A percentile compares a stretch with the other conserved stretches of the same genome.
These are phyloP conservation scores for Pogonognathellus flavescens DNA, from an alignment of 1,140 invertebrate genomes.

Conservation along the genomic window DNA sequence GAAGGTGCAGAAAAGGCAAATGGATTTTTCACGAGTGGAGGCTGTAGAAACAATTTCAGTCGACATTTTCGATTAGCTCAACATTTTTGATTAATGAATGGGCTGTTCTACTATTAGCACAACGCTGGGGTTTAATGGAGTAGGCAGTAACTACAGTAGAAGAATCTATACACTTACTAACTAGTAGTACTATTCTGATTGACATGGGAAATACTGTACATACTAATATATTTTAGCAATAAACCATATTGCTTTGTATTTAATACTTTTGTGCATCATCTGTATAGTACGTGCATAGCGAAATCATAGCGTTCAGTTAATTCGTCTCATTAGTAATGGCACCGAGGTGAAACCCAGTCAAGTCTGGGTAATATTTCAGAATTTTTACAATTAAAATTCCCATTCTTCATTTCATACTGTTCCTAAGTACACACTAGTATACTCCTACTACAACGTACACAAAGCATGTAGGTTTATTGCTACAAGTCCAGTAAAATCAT, in stretches of 20 bases:
- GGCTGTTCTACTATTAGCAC: background rate
- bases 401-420: background rate
- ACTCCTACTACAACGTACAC: background rate
- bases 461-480: background rate
- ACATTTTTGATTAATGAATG: conserved; percentile 19
- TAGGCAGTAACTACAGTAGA: too few relatives aligned
- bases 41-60: background rate
- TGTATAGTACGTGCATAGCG: conserved; percentile 4
- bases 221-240: too few relatives aligned
- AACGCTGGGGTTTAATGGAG: too few relatives aligned
- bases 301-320: conserved; percentile 2
- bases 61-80: conserved; percentile 21
- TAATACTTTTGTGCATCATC: too few relatives aligned
- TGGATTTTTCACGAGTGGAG: background rate
- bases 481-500: background rate
- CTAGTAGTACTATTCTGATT: background rate
- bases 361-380: conserved; percentile 37
- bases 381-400: background rate
- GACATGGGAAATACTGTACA: background rate
- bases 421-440: too few relatives aligned
- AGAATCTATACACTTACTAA: background rate
- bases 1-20: background rate
- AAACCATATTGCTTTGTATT: too few relatives aligned
- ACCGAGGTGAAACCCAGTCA: conserved; percentile 22
- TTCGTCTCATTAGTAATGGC: conserved; percentile 20